Evolutionary conservation across 2,797 vertebrate species (phyloP), one percentile per base, ranked within the genome.

Genomic region (Mormyrus proboscirostris): DNA sequence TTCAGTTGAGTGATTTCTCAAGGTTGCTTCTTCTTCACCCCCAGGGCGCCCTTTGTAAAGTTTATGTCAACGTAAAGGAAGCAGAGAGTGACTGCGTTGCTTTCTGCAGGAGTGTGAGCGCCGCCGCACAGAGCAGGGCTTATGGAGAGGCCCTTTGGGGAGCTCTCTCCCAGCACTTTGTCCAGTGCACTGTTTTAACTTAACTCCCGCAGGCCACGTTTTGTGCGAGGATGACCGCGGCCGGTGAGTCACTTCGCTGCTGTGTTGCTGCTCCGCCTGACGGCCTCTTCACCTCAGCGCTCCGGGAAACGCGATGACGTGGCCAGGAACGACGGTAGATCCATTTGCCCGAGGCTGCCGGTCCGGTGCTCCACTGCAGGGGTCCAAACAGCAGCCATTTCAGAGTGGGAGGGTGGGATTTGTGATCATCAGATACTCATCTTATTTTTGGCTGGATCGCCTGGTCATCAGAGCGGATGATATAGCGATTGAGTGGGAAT

Each of bases 1-100:
- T 86, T 49, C 62, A 73, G 33, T 50, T 87, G 73, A 50, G 73
- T 89, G 19, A 55, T 59, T 89, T 84, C 38, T 89, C 5, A 79
- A 6, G 44, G 16, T 47, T 49, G n/a, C 51, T 76, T 53, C 53
- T 76, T 53, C 53, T 47, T 49, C 1, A 12, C 12, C 51, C 38
- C 55, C 41, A 44, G 82, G 82, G 22, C 10, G 1, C n/a, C n/a
- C 22, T 84, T 50, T 4, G 22, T 47, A 84, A 50, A 51, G 2
- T 84, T 50, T 50, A 12, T 22, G n/a, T 50, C n/a, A 12, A 47
- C 10, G 7, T 47, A 85, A 85, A 29, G 44, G 2, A 22, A 49
- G 47, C 44, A 82, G 19, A 3, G 41, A 82, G 76, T 47, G 44
- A 47, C 47, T 82, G 10, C 25, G 25, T 33, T 69, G 9, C 65